Evolutionary conservation across 1,140 invertebrate genomes (phyloP).

Genomic region (Planococcus citri): DNA sequence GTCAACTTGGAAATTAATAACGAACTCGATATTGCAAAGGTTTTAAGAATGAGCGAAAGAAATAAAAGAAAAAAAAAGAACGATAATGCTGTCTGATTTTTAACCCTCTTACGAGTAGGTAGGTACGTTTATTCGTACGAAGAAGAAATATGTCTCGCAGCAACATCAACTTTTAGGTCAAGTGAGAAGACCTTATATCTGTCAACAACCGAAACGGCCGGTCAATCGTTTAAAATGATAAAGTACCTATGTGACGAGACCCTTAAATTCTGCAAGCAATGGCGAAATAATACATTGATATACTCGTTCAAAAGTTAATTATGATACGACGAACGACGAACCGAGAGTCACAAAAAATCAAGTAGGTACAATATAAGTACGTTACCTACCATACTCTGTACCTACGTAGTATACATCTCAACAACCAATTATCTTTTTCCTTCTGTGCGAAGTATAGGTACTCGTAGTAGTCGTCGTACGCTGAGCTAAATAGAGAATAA

Average conservation of each 20-base stretch:
- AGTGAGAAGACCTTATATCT: not conserved
- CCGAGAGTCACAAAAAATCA: too few species aligned
- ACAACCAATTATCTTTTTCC: not conserved
- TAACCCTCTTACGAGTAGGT: not conserved
- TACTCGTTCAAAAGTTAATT: not conserved
- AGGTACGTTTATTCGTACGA: too few species aligned
- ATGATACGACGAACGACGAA: not conserved
- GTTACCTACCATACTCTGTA: too few species aligned
- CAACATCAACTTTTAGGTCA: not conserved
- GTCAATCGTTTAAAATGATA: slow-evolving; percentile 3
- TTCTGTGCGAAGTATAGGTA: too few species aligned
- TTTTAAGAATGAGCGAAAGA: too few species aligned
- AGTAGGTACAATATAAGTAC: too few species aligned
- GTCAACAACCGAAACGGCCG: not conserved
- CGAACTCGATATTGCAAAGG: too few species aligned
- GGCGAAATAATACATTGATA: not conserved
- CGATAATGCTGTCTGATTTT: not conserved
- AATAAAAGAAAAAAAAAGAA: too few species aligned
- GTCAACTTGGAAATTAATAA: too few species aligned
- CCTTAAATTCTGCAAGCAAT: too few species aligned
- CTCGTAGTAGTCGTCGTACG: too few species aligned
- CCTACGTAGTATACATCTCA: not conserved
- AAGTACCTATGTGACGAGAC: not conserved
- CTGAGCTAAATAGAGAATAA: too few species aligned
- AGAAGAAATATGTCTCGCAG: not conserved